These are phyloP conservation scores for Leptonema lineaticorne DNA, from an alignment of 1,140 invertebrate genomes.

Conservation along the genomic window DNA sequence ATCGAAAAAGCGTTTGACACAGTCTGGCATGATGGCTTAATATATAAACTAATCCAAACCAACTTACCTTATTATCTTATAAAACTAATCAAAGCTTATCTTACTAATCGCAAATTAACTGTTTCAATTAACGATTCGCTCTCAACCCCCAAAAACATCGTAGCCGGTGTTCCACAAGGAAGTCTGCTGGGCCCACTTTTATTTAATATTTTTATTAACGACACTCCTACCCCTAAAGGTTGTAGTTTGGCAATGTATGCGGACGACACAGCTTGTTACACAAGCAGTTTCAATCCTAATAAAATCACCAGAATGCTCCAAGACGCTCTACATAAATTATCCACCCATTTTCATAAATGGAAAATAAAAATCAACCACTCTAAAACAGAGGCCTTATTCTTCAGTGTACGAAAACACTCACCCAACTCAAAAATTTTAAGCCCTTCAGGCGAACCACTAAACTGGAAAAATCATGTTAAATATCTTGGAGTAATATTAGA, in stretches of 20 bases:
- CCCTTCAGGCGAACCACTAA: background rate
- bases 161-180: slow-evolving; percentile 23
- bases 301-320: background rate
- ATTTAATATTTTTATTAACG: slow-evolving; percentile 42
- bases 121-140: background rate
- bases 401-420: background rate
- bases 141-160: slow-evolving; percentile 39
- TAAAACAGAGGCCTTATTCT: background rate
- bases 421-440: background rate
- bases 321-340: background rate
- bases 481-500: background rate
- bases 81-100: slow-evolving; percentile 27
- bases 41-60: slow-evolving; percentile 41
- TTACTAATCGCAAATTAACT: background rate
- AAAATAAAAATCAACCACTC: background rate
- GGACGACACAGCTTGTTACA: slow-evolving; percentile 42
- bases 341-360: background rate
- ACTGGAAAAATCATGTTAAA: background rate
- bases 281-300: background rate
- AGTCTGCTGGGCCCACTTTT: slow-evolving; percentile 43
- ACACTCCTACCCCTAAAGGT: slow-evolving; percentile 39
- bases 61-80: slow-evolving; percentile 38
- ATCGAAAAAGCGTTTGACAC: slow-evolving; percentile 46
- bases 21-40: slow-evolving; percentile 45
- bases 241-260: slow-evolving; percentile 39